Conservation (phyloP, 2,888 invertebrate species). For the Minunthozetes semirufus region DNA sequence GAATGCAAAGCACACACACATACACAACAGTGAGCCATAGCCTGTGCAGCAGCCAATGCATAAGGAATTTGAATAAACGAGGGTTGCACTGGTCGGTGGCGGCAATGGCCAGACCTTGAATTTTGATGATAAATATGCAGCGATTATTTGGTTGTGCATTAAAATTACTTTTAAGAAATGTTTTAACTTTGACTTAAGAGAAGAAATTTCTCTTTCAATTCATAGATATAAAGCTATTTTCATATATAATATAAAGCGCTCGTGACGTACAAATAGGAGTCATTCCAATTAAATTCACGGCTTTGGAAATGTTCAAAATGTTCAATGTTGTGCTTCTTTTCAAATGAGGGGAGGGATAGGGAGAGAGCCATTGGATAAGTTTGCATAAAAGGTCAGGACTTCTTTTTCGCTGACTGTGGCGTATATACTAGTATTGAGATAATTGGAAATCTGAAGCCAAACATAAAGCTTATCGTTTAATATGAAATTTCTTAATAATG, state of each 20-base stretch:
- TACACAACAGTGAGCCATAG: background rate
- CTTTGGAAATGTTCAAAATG: background rate
- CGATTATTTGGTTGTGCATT: constrained; percentile 26
- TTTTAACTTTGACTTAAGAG: background rate
- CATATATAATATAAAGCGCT: background rate
- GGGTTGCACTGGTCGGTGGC: background rate
- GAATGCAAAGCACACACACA: constrained; percentile 12
- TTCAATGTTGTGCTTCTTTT: too few species aligned
- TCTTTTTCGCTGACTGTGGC: too few species aligned
- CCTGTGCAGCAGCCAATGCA: background rate
- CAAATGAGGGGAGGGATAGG: background rate
- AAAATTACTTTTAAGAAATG: constrained; percentile 6
- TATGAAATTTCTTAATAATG: too few species aligned
- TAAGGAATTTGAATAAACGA: background rate
- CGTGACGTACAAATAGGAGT: constrained; percentile 20
- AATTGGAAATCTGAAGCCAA: too few species aligned
- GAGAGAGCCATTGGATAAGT: too few species aligned
- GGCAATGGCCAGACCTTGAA: constrained; percentile 19
- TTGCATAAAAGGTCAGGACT: too few species aligned
- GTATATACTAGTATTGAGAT: too few species aligned
- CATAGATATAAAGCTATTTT: background rate
- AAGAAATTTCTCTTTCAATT: background rate
- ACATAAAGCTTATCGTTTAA: too few species aligned
- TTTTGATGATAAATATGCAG: constrained; percentile 27
- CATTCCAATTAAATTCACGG: constrained; percentile 24